A percentile compares a stretch with the other conserved stretches of the same genome.
Conservation (phyloP, 2,113 vertebrate species). For the Platycercus adscitus region DNA sequence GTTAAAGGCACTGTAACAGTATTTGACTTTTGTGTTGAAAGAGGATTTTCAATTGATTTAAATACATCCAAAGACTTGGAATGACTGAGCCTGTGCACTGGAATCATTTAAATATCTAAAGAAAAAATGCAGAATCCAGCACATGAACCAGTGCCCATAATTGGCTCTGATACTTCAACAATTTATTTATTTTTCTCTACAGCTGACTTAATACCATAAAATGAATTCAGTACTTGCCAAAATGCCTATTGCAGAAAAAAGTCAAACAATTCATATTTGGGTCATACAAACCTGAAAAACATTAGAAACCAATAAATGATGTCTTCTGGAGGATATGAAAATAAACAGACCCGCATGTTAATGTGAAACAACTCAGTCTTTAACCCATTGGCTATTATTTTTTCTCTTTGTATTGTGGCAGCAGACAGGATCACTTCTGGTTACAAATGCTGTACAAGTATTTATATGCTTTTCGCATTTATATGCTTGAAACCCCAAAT, state of each 20-base stretch:
- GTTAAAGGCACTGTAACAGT: background rate
- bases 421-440: background rate
- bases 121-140: constrained; percentile 34
- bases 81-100: constrained; percentile 11
- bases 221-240: constrained; percentile 60
- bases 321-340: constrained; percentile 34
- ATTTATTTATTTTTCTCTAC: constrained; percentile 66
- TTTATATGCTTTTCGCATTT: background rate
- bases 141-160: constrained; percentile 63
- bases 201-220: constrained; percentile 61
- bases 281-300: constrained; percentile 55
- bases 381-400: background rate
- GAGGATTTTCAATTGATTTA: constrained; percentile 42
- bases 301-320: constrained; percentile 30
- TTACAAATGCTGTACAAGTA: background rate
- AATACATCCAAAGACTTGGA: constrained; percentile 39
- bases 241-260: constrained; percentile 42
- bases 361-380: background rate
- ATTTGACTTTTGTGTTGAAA: constrained; percentile 24
- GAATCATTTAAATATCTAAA: constrained; percentile 59
- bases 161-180: constrained; percentile 53
- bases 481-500: background rate
- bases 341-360: constrained; percentile 20
- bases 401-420: background rate
- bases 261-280: constrained; percentile 56